Evolutionary conservation across 1,140 invertebrate genomes (phyloP).

Genomic region (Tetranychus urticae): DNA sequence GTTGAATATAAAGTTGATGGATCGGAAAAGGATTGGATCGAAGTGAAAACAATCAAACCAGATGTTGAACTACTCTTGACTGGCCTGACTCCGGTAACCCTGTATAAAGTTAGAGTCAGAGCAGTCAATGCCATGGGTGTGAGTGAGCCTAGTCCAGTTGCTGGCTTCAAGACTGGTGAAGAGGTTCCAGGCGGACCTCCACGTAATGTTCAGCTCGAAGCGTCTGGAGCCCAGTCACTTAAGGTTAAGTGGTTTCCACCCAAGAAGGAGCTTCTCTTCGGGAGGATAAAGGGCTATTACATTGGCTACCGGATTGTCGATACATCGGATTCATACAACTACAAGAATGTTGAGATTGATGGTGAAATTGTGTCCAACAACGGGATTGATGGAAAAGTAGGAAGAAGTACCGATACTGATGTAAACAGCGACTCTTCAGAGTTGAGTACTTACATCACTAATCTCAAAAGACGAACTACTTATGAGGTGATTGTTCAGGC

Average conservation of each 20-base stretch:
- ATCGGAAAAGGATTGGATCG: slow-evolving; percentile 35
- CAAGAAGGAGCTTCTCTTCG: slow-evolving; percentile 3
- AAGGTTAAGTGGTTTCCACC: slow-evolving; percentile 21
- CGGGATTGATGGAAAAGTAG: slow-evolving; percentile 14
- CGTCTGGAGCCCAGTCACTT: slow-evolving; percentile 17
- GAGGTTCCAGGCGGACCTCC: slow-evolving; percentile 28
- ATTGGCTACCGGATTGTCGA: slow-evolving; percentile 17
- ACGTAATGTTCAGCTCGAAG: slow-evolving; percentile 1
- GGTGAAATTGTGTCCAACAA: slow-evolving; percentile 21
- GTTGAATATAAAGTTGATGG: slow-evolving; percentile 46
- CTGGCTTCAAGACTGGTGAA: slow-evolving; percentile 77
- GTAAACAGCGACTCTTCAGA: not conserved
- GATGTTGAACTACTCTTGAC: slow-evolving; percentile 34
- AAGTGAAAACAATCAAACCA: slow-evolving; percentile 45
- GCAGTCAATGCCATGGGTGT: slow-evolving; percentile 84
- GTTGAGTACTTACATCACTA: not conserved
- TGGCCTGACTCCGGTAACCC: slow-evolving; percentile 70
- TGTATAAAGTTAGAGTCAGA: slow-evolving; percentile 82
- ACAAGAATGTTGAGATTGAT: slow-evolving; percentile 64
- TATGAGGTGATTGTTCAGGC: slow-evolving; percentile 26
- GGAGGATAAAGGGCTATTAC: slow-evolving; percentile 36
- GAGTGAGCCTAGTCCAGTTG: slow-evolving; percentile 56
- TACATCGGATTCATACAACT: slow-evolving; percentile 35
- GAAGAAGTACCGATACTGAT: not conserved
- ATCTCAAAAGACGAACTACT: slow-evolving; percentile 18